Evolutionary conservation across 1,140 invertebrate genomes (phyloP).

Genomic region (Oncopeltus fasciatus): DNA sequence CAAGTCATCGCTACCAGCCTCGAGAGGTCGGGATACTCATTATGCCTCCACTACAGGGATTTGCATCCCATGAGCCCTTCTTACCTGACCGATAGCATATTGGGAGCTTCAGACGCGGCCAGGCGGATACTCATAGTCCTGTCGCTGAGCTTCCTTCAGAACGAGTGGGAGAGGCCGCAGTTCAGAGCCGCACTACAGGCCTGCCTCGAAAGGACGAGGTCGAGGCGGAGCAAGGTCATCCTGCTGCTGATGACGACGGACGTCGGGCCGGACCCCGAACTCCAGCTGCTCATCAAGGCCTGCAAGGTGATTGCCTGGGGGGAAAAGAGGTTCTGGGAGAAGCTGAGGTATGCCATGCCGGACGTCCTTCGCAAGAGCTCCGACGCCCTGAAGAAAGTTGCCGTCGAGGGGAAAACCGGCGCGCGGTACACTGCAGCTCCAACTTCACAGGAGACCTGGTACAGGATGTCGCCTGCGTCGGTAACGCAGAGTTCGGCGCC

Average conservation of each 20-base stretch:
- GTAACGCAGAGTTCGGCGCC: slow-evolving; percentile 33
- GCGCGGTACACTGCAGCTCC: slow-evolving; percentile 42
- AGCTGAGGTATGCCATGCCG: slow-evolving; percentile 75
- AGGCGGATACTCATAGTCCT: slow-evolving; percentile 55
- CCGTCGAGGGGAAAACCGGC: slow-evolving; percentile 30
- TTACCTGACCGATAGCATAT: slow-evolving; percentile 55
- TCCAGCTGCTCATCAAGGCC: slow-evolving; percentile 66
- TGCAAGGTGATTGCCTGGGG: slow-evolving; percentile 74
- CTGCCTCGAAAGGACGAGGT: slow-evolving; percentile 32
- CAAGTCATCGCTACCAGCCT: slow-evolving; percentile 62
- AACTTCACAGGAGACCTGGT: slow-evolving; percentile 35
- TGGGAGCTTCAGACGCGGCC: slow-evolving; percentile 60
- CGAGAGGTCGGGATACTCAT: slow-evolving; percentile 54
- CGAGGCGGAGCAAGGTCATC: slow-evolving; percentile 53
- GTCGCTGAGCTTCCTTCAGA: slow-evolving; percentile 54
- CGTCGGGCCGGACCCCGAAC: slow-evolving; percentile 60
- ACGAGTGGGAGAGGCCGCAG: slow-evolving; percentile 57
- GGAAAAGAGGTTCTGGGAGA: slow-evolving; percentile 77
- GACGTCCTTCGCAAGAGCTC: slow-evolving; percentile 35
- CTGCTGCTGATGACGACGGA: slow-evolving; percentile 50
- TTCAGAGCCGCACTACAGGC: slow-evolving; percentile 55
- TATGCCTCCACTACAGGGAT: slow-evolving; percentile 61
- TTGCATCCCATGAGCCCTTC: slow-evolving; percentile 44
- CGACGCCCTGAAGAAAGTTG: slow-evolving; percentile 20
- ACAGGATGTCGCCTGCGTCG: slow-evolving; percentile 29